Conservation (phyloP, 2,113 vertebrate species). For the Isurus oxyrinchus region DNA sequence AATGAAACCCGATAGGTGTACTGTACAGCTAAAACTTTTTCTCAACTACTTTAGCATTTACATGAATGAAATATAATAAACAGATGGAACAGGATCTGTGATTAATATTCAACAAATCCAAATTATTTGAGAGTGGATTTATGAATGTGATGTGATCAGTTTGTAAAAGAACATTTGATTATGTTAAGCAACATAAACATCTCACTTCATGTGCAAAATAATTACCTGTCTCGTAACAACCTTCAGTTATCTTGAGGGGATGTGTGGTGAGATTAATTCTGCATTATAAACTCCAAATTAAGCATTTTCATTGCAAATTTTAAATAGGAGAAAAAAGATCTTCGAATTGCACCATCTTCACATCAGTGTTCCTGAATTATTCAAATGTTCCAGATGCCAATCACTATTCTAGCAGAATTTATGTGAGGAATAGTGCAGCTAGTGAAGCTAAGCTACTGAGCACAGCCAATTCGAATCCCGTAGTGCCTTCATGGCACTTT, state of each 20-base stretch:
- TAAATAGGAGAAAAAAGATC: neutral
- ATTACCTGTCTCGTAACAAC: neutral
- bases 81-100: neutral
- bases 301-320: neutral
- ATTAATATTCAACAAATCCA: constrained; percentile 15
- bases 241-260: neutral
- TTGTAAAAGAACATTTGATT: neutral
- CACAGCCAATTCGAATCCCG: neutral
- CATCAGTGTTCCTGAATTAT: neutral
- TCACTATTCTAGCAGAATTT: neutral
- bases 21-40: too few species aligned
- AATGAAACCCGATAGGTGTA: neutral
- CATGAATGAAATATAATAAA: neutral
- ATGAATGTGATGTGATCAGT: neutral
- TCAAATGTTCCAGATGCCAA: neutral
- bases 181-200: neutral
- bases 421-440: too few species aligned
- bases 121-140: neutral
- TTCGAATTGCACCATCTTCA: neutral
- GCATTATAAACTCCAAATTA: neutral
- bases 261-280: neutral
- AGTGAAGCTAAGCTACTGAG: neutral
- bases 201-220: neutral
- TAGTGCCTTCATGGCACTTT: neutral
- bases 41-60: neutral